These are phyloP conservation scores for Herpetotheres cachinnans DNA, from an alignment of 2,113 vertebrate species.

Conservation along the genomic window DNA sequence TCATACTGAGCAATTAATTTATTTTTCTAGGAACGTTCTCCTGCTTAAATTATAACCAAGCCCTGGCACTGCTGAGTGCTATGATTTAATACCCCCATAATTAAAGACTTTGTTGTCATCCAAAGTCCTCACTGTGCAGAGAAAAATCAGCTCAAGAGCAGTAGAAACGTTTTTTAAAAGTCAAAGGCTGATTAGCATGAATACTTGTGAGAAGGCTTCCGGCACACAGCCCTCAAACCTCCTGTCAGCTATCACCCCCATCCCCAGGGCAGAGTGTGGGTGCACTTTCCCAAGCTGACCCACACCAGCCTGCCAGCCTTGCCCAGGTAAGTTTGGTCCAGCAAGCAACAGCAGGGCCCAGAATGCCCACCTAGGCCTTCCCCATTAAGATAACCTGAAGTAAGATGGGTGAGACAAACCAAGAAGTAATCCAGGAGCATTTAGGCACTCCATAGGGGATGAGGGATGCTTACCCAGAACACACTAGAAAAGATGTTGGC, in stretches of 20 bases:
- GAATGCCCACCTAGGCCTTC: not conserved
- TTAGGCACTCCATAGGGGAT: rapidly evolving
- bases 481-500: not conserved
- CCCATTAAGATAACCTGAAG: not conserved
- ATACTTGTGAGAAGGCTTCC: not conserved
- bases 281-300: rapidly evolving
- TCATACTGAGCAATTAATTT: constrained; percentile 44
- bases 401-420: rapidly evolving
- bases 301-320: not conserved
- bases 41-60: constrained; percentile 42
- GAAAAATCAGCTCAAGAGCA: constrained; percentile 56
- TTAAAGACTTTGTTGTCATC: constrained; percentile 56
- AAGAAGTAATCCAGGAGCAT: not conserved
- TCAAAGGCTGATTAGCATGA: constrained; percentile 35
- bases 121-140: not conserved
- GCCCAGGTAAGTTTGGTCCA: not conserved
- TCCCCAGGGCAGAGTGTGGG: rapidly evolving
- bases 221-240: not conserved
- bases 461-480: not conserved
- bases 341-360: not conserved
- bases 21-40: constrained; percentile 37
- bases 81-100: constrained; percentile 54
- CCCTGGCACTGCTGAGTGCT: constrained; percentile 32
- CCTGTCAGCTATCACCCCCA: not conserved
- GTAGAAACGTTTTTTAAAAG: constrained; percentile 19